Evolutionary conservation across 2,888 invertebrate genomes (phyloP).

Genomic region (Oscheius myriophilus): DNA sequence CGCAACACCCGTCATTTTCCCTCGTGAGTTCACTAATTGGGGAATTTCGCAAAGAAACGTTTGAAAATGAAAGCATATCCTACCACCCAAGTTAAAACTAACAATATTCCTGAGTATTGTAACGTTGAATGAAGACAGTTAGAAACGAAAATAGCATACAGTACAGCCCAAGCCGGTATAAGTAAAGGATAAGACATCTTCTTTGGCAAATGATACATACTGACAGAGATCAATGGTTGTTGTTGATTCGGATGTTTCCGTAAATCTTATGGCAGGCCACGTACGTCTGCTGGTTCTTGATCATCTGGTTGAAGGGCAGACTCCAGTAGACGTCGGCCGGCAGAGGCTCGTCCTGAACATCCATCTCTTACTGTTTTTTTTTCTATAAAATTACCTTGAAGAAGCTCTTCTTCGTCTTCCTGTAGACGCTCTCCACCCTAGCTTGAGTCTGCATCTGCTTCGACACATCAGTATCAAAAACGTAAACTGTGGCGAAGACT

Average conservation of each 20-base stretch:
- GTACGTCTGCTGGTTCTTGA: conserved; percentile 64
- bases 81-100: too few relatives aligned
- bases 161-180: too few relatives aligned
- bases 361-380: neutral
- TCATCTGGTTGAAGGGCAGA: conserved; percentile 68
- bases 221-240: conserved; percentile 19
- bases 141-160: too few relatives aligned
- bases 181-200: too few relatives aligned
- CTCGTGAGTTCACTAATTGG: too few relatives aligned
- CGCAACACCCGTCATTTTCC: too few relatives aligned
- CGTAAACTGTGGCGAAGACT: conserved; percentile 68
- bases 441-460: conserved; percentile 66
- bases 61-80: too few relatives aligned
- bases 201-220: too few relatives aligned
- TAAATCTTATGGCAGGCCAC: conserved; percentile 70
- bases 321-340: conserved; percentile 68
- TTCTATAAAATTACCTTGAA: conserved; percentile 43
- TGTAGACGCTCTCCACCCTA: conserved; percentile 64
- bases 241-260: conserved; percentile 64
- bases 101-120: too few relatives aligned
- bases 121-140: too few relatives aligned
- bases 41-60: too few relatives aligned
- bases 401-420: conserved; percentile 61
- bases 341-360: conserved; percentile 61
- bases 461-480: conserved; percentile 66